These are phyloP conservation scores for Pentalonia nigronervosa DNA, from an alignment of 1,140 invertebrate genomes.

Conservation along the genomic window DNA sequence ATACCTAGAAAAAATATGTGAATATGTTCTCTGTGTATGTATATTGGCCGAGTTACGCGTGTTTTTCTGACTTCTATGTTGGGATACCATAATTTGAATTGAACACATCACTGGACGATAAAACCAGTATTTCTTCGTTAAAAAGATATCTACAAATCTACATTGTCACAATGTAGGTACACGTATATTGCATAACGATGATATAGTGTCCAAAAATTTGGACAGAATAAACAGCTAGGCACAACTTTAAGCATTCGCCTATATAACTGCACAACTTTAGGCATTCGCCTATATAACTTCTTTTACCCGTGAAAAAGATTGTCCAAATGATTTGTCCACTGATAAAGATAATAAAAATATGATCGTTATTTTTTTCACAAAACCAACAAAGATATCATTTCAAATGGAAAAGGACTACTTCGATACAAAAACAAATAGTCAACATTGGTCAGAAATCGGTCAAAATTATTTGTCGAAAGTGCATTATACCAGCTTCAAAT, in stretches of 20 bases:
- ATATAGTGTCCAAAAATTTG: background rate
- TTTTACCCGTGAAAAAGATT: no score
- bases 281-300: no score
- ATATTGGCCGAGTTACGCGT: background rate
- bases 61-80: background rate
- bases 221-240: background rate
- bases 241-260: background rate
- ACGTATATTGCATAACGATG: background rate
- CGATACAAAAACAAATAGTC: background rate
- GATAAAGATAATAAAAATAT: no score
- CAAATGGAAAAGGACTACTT: background rate
- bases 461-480: background rate
- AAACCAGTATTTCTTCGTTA: background rate
- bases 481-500: background rate
- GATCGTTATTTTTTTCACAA: no score
- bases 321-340: no score
- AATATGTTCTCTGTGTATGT: background rate
- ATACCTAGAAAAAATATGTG: background rate
- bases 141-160: background rate
- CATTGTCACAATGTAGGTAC: background rate
- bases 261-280: background rate
- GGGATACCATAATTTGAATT: background rate
- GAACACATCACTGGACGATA: background rate
- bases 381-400: background rate
- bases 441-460: background rate